A percentile compares a stretch with the other conserved stretches of the same genome.
Conservation (phyloP, 2,113 vertebrate species). For the Phrynosoma platyrhinos region DNA sequence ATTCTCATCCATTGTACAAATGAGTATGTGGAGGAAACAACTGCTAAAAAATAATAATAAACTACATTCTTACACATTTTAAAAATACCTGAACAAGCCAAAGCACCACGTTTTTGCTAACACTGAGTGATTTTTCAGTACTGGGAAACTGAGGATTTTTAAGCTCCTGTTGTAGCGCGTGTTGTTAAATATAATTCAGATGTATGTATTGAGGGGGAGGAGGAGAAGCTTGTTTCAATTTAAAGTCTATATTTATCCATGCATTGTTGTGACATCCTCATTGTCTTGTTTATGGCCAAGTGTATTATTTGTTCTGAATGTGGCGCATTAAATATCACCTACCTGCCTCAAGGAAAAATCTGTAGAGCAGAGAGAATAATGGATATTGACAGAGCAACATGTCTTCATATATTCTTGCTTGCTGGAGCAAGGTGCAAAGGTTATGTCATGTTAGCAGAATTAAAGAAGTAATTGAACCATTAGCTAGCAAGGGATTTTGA, state of each 20-base stretch:
- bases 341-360: background rate
- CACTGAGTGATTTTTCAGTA: background rate
- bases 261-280: background rate
- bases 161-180: background rate
- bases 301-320: background rate
- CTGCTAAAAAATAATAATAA: background rate
- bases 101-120: background rate
- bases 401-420: background rate
- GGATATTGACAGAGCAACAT: background rate
- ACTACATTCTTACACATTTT: background rate
- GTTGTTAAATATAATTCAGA: background rate
- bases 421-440: background rate
- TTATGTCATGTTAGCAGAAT: background rate
- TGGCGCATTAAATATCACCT: background rate
- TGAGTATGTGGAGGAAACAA: background rate
- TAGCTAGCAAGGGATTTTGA: background rate
- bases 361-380: background rate
- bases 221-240: background rate
- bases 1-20: background rate
- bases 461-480: background rate
- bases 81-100: accelerated
- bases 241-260: background rate
- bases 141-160: background rate
- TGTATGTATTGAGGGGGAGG: background rate
- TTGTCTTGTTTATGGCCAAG: background rate